Evolutionary conservation across 1,140 invertebrate species (phyloP), one percentile per base, ranked within the genome.

Genomic region (Elymnias hypermnestra): DNA sequence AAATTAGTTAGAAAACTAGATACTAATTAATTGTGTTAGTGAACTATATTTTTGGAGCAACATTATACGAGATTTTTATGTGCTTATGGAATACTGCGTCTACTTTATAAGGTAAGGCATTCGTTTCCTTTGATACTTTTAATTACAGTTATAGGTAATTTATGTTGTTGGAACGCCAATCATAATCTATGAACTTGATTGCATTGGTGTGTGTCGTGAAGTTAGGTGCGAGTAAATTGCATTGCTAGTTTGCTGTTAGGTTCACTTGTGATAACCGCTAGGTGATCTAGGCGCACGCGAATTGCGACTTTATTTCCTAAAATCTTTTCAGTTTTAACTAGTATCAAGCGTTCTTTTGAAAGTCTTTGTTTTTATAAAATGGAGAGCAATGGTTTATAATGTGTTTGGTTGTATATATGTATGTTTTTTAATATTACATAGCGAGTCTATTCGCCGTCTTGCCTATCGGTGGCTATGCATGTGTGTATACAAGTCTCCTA

Each of bases 181-280:
- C 76, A 70, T 82, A 81, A 81, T 83, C 79, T 83, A 77, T 83
- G 79, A 83, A 81, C 79, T 83, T 81, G 79, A 77, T 81, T 78
- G 68, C 56, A 73, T 53, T 53, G 40, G 15, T 17, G 54, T 57
- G 1, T 29, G 26, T 0, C 2, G 13, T 12, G 79, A 83, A 76
- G 67, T 68, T 63, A 29, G 58, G 33, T 9, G 45, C 70, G 44
- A 53, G 52, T 57, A 40, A 52, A 51, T 52, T 69, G 72, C 77
- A 79, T 76, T 81, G 66, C 69, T 70, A 69, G 57, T 50, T 64
- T 56, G 64, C 59, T 55, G 69, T 49, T 69, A 77, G 67, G 45
- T 48, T 46, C 65, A 54, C 57, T 38, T 45, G 57, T 66, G 55
- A 69, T 44, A 21, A 39, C 44, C 43, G 57, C 53, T 37, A 71